Percentiles rank a stretch among this genome's conserved stretches.
Conservation (phyloP, 2,113 vertebrate species). For the Hippocampus zosterae region DNA sequence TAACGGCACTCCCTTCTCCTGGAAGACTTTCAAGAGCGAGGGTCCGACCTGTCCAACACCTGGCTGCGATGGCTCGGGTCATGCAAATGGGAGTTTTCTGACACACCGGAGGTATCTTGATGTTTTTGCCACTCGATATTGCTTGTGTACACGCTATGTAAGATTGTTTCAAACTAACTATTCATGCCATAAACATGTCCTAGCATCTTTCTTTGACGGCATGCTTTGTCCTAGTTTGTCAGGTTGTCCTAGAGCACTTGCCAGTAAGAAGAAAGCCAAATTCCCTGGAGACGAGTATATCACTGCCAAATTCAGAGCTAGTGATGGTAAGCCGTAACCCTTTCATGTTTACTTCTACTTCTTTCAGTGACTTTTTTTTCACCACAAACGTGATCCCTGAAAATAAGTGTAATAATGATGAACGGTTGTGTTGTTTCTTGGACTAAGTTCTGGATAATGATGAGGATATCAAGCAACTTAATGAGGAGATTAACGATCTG, state of each 20-base stretch:
- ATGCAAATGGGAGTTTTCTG: conserved; percentile 95
- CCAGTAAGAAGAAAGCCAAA: conserved; percentile 93
- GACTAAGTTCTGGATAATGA: conserved; percentile 89
- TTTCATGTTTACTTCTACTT: not conserved
- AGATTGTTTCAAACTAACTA: not conserved
- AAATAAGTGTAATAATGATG: not conserved
- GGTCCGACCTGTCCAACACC: conserved; percentile 93
- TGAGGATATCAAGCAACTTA: conserved; percentile 96
- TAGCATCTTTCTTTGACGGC: conserved; percentile 8
- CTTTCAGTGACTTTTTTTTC: not conserved
- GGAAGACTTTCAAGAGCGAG: conserved; percentile 92
- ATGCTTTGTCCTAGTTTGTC: conserved; percentile 78
- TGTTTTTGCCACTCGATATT: not conserved
- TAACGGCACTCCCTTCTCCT: conserved; percentile 88
- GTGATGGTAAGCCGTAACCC: conserved; percentile 78
- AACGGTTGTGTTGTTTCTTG: conserved; percentile 10
- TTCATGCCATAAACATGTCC: not conserved
- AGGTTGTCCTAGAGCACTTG: conserved; percentile 93
- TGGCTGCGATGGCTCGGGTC: conserved; percentile 91
- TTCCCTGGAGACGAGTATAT: conserved; percentile 94
- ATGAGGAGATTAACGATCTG: conserved; percentile 94
- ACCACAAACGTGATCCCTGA: not conserved
- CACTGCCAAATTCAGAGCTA: conserved; percentile 94
- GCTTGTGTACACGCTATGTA: too few species aligned
- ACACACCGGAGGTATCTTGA: conserved; percentile 88